A percentile compares a stretch with the other conserved stretches of the same genome.
phyloP scores from a whole-genome alignment of 2,797 vertebrate species.

The Harpagifer antarcticus region DNA sequence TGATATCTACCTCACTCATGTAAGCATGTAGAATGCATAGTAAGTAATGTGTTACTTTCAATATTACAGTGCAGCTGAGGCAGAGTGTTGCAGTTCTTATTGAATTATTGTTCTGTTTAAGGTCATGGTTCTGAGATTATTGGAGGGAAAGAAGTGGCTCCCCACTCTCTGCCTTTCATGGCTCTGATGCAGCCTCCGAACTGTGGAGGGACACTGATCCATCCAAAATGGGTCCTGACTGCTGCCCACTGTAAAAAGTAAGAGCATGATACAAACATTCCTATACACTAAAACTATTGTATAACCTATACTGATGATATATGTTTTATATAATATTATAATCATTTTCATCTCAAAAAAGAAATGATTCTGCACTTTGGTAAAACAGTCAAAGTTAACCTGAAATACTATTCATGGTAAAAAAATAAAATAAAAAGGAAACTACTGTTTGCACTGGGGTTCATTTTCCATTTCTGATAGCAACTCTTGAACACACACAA shows the following conservation, averaged over 20 bases:
- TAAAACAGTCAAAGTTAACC: too few species aligned
- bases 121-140: conserved; percentile 76
- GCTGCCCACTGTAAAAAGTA: conserved; percentile 76
- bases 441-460: too few species aligned
- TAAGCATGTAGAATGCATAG: background rate
- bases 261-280: background rate
- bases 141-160: conserved; percentile 63
- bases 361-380: too few species aligned
- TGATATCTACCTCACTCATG: background rate
- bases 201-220: conserved; percentile 78
- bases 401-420: too few species aligned
- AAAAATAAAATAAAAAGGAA: too few species aligned
- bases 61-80: background rate
- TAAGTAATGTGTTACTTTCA: background rate
- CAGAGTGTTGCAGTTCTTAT: background rate
- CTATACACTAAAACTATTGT: too few species aligned
- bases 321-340: background rate
- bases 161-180: conserved; percentile 79
- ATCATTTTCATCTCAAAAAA: too few species aligned
- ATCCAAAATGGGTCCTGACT: conserved; percentile 76
- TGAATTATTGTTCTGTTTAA: conserved; percentile 34
- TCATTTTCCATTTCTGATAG: too few species aligned
- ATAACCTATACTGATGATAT: background rate
- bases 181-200: conserved; percentile 1
- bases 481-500: too few species aligned